Conservation (phyloP, 2,797 vertebrate genomes). For the Yasuhikotakia modesta region DNA sequence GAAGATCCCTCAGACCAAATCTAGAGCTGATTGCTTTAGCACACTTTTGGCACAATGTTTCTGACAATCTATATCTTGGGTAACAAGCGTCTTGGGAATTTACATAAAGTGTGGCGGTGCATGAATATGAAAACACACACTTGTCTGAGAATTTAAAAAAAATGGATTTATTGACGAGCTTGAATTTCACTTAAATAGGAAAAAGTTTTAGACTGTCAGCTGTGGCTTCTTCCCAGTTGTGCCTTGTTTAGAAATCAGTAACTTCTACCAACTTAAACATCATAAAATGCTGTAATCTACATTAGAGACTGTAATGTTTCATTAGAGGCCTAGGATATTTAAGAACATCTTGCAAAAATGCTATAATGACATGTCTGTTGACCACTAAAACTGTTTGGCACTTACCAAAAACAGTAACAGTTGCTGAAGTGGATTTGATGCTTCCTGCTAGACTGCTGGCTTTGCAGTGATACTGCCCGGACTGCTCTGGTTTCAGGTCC, state of each 20-base stretch:
- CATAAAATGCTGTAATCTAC: constrained; percentile 59
- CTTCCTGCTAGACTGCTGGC: constrained; percentile 83
- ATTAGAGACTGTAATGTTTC: constrained; percentile 21
- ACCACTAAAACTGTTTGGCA: constrained; percentile 41
- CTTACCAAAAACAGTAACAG: constrained; percentile 86
- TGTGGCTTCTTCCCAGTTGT: constrained; percentile 57
- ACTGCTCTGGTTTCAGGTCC: constrained; percentile 76
- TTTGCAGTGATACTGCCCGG: constrained; percentile 90
- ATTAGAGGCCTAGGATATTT: constrained; percentile 16
- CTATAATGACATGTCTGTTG: constrained; percentile 16
- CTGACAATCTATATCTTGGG: constrained; percentile 60
- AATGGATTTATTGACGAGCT: constrained; percentile 64
- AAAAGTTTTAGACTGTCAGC: constrained; percentile 56
- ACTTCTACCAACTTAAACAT: constrained; percentile 69
- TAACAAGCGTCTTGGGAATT: constrained; percentile 68
- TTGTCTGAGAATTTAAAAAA: constrained; percentile 60
- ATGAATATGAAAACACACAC: constrained; percentile 62
- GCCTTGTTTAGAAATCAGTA: constrained; percentile 55
- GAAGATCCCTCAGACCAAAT: constrained; percentile 54
- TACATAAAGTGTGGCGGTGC: constrained; percentile 55
- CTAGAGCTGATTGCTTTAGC: constrained; percentile 65
- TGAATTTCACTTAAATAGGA: constrained; percentile 62
- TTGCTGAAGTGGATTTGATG: constrained; percentile 82
- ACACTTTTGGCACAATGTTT: constrained; percentile 58
- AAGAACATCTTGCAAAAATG: constrained; percentile 23